Evolutionary conservation across 2,113 vertebrate genomes (phyloP).

Genomic region (Ifrita kowaldi): DNA sequence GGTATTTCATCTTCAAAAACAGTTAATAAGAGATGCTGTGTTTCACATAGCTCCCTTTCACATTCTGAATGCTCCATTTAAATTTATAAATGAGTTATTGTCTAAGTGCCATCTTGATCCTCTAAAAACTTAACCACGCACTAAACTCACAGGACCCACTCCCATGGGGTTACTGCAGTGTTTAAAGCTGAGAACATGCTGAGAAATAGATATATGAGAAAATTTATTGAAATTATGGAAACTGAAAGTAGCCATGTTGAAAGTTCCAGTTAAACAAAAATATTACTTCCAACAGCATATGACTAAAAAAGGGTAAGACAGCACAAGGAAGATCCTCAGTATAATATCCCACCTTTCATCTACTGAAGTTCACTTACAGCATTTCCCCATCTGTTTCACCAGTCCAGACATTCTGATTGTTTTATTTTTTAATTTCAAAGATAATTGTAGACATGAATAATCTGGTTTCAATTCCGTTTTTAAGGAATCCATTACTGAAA

Average conservation of each 20-base stretch:
- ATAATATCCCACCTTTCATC: background rate
- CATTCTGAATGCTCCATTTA: background rate
- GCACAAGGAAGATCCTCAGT: background rate
- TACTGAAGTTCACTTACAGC: background rate
- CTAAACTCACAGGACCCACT: background rate
- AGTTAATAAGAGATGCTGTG: background rate
- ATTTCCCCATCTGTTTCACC: background rate
- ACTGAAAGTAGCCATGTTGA: background rate
- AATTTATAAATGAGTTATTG: background rate
- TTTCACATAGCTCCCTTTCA: background rate
- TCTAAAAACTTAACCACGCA: background rate
- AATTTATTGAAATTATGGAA: background rate
- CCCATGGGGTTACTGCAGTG: background rate
- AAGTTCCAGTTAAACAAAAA: background rate
- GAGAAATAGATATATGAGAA: background rate
- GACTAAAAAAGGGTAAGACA: background rate
- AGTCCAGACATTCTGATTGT: background rate
- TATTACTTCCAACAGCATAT: background rate
- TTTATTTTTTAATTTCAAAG: background rate
- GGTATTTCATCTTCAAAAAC: background rate
- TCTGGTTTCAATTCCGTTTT: background rate
- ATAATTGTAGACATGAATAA: background rate
- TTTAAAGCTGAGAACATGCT: background rate
- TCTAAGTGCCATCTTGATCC: background rate
- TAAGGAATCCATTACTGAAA: background rate